Percentiles rank a stretch among this genome's conserved stretches.
Conservation (phyloP, 2,797 vertebrate species). For the Luscinia luscinia region DNA sequence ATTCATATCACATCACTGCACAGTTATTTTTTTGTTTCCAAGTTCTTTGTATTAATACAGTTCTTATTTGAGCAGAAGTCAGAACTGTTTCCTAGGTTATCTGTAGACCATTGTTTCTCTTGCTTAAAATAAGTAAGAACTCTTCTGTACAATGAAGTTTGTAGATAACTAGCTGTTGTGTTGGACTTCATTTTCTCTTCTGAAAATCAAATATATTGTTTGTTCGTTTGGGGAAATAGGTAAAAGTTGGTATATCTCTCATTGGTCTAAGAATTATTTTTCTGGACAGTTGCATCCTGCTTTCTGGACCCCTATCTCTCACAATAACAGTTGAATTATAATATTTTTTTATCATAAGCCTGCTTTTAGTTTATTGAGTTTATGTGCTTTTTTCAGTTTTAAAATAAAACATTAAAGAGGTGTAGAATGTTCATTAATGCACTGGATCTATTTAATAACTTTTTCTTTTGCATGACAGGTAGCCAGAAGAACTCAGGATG, state of each 20-base stretch:
- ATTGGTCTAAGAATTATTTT: background rate
- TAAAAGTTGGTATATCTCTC: background rate
- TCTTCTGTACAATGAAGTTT: background rate
- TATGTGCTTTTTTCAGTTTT: background rate
- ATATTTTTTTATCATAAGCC: background rate
- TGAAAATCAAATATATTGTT: background rate
- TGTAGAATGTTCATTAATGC: background rate
- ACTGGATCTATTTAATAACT: background rate
- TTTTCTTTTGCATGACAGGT: constrained; percentile 35
- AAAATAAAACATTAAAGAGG: background rate
- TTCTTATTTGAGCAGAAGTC: background rate
- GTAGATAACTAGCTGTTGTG: background rate
- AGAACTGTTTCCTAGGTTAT: background rate
- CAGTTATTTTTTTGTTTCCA: background rate
- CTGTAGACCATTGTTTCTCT: background rate
- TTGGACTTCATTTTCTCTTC: background rate
- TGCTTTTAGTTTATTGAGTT: background rate
- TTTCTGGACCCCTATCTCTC: background rate
- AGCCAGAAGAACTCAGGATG: constrained; percentile 64
- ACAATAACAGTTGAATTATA: background rate
- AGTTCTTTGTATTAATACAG: background rate
- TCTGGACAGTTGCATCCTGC: background rate
- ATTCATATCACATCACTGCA: background rate
- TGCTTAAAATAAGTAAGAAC: background rate
- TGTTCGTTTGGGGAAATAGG: background rate